These are phyloP conservation scores for Gallinago media DNA, from an alignment of 2,113 vertebrate species.

Conservation along the genomic window DNA sequence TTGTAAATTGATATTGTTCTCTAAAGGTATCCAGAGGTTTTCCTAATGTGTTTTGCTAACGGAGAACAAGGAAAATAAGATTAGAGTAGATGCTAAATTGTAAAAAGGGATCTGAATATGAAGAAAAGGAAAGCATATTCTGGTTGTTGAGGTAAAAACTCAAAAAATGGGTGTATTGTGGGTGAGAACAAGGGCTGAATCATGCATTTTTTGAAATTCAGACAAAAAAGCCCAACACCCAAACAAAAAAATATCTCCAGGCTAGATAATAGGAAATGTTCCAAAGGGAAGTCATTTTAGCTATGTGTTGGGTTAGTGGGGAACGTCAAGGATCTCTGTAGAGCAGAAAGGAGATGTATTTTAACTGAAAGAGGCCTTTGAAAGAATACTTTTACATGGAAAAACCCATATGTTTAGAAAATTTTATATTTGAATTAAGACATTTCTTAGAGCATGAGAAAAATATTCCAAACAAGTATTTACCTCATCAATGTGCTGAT, in stretches of 20 bases:
- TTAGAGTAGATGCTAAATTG: background rate
- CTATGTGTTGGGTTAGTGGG: accelerated
- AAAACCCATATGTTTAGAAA: background rate
- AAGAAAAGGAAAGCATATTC: background rate
- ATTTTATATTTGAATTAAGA: background rate
- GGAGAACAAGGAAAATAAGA: background rate
- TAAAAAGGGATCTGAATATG: background rate
- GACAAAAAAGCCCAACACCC: too few relatives aligned
- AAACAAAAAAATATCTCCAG: background rate
- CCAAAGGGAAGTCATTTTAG: background rate
- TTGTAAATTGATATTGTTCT: background rate
- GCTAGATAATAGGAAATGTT: background rate
- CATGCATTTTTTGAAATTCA: background rate
- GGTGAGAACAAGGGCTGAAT: background rate
- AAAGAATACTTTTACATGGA: background rate
- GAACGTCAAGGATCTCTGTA: background rate
- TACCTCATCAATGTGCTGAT: background rate
- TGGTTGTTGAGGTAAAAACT: background rate
- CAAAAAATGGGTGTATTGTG: background rate
- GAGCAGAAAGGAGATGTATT: background rate
- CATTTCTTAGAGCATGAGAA: background rate
- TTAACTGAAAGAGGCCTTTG: background rate
- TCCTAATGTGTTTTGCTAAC: background rate
- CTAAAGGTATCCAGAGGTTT: background rate
- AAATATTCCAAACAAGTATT: background rate